Base-by-base conservation (phyloP, 2,113 vertebrate genomes). In the Eonycteris spelaea region DNA sequence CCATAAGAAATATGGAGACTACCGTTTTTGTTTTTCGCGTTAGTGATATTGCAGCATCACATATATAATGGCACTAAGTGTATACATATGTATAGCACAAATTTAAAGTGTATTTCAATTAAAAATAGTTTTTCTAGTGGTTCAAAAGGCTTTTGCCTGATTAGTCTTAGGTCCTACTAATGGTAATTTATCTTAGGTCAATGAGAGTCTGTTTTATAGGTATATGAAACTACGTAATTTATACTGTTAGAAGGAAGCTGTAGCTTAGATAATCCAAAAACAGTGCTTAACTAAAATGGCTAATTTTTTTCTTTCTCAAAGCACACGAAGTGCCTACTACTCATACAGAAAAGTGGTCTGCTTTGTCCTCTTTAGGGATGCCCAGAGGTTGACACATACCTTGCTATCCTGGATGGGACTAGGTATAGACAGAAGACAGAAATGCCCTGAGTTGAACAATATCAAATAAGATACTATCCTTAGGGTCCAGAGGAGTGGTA, bases 261-360 rank as follows among this genome's bases (percentile, higher is more conserved):
- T 78, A 73, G 30, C 35, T 92, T 88, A 74, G 33, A 40, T 89
- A 77, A 78, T 80, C 33, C n/a, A 67, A 68, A 94, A 94, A n/a
- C 12, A 57, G 6, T 83, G 7, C 5, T 53, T 71, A 82, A 78
- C 86, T 90, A 43, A 90, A 92, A 70, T 63, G 35, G n/a, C 19
- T 45, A 6, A 30, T 26, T 48, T 84, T 79, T 67, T 53, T 18
- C 22, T 90, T 33, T 26, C 40, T 75, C 24, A 67, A 40, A 19
- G 74, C 7, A 82, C 5, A 63, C 28, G 67, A 11, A 21, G 6
- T 84, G 26, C 35, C 57, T 88, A 3, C 40, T 35, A 21, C 28
- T n/a, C 45, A 38, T 67, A 86, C 3, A 79, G 33, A 78, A 74
- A 35, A 57, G 30, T 38, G 0, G 22, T 73, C 55, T 77, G 24